phyloP scores from a whole-genome alignment of 2,113 vertebrate species.

The Cacatua alba region DNA sequence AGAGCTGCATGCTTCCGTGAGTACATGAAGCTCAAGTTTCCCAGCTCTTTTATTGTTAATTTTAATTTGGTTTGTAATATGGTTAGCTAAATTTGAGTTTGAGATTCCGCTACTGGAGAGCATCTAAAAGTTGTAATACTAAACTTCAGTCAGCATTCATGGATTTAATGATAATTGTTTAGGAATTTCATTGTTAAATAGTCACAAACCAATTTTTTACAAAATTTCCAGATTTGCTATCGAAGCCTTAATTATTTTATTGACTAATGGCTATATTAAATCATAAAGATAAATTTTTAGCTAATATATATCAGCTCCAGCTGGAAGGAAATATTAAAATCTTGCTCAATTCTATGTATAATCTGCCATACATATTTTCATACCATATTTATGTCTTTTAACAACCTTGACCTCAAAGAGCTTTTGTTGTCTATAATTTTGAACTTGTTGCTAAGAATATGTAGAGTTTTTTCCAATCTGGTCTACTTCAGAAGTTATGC shows the following conservation, averaged over 20 bases:
- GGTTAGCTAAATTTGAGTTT: background rate
- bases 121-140: background rate
- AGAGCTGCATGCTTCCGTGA: rapidly evolving
- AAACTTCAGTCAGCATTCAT: background rate
- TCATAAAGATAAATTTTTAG: background rate
- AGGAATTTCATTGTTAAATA: background rate
- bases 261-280: background rate
- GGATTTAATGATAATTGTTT: background rate
- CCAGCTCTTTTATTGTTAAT: background rate
- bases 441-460: background rate
- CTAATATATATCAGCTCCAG: background rate
- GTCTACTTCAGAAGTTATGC: background rate
- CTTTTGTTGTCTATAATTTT: background rate
- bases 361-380: background rate
- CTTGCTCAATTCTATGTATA: background rate
- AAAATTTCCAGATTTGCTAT: background rate
- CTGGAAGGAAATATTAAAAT: background rate
- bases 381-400: background rate
- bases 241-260: background rate
- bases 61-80: background rate
- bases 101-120: background rate
- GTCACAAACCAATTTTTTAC: background rate
- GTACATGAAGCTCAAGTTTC: background rate
- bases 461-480: background rate
- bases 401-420: background rate